Base-by-base conservation (phyloP, 2,797 vertebrate species). In the Anguilla obscura region DNA sequence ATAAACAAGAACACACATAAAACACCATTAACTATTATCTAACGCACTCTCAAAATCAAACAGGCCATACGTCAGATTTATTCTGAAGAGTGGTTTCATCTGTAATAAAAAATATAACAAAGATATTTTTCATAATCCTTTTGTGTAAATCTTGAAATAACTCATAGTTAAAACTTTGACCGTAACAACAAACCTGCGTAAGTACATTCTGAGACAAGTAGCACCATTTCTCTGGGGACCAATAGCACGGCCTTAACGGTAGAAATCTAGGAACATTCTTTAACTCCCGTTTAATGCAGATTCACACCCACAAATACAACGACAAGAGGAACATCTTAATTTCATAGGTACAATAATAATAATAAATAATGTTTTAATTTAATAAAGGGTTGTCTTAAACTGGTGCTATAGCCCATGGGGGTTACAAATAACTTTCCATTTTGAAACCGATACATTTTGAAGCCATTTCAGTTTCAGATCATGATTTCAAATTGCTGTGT, bases 131-230 rank as follows among this genome's bases (percentile, higher is more conserved):
- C 50, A 82, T 50, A 50, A 58, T 85, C 50, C 6, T 85, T 85
- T 63, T 9, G 60, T 45, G 45, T 33, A 58, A 85, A 58, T 88
- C 76, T 63, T 86, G 66, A 86, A 88, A 36, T 63, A 86, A 82
- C 33, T 76, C 45, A 66, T 27, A 7, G n/a, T 50, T 16, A 33
- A 40, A 79, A 40, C 82, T 58, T 36, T 24, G 40, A 33, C 84
- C 84, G 82, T n/a, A 85, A 50, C 18, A 84, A 84, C 60, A 89
- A 83, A 91, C 50, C 86, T 36, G 76, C 58, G 36, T 89, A 84
- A 90, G 56, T 60, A 88, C 66, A 87, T 89, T 90, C 86, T 89
- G 84, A 14, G 16, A 88, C 87, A 12, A 79, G 45, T 85, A 89
- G 79, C 89, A 88, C 58, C 86, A 84, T 66, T 63, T 60, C 60